Evolutionary conservation across 2,113 vertebrate species (phyloP), one percentile per base, ranked within the genome.

Genomic region (Gadus macrocephalus): DNA sequence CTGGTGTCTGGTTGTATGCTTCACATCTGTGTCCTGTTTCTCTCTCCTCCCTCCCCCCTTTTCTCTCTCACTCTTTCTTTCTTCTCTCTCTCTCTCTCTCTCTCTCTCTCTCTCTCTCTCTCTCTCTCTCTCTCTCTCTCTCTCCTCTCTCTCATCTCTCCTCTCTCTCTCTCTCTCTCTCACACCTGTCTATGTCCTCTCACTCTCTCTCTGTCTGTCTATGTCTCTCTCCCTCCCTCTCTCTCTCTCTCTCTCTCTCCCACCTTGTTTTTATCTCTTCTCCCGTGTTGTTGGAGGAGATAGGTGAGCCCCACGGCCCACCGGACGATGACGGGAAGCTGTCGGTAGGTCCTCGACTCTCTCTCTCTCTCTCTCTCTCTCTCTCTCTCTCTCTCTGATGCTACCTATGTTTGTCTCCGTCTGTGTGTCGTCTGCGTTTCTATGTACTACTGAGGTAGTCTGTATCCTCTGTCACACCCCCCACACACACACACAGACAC

Each of bases 301-400:
- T n/a, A 92, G 92, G 76, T 82, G 35, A 92, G 89, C 86, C 89
- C 91, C 22, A 25, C 22, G 17, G 85, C 77, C 78, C 81, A 8
- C 82, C 84, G 25, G 92, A 93, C 67, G 91, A 93, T 81, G 91
- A 91, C 53, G 82, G 89, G 85, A 93, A 92, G 81, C 72, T 92
- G 78, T 92, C 91, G 91, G 92, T 93, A 92, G 89, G 92, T 91
- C 75, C 78, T 79, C 90, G 64, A 81, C 70, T 80, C 76, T 64
- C 28, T 49, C 62, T 82, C 79, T 77, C 70, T 77, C 27, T 68
- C 16, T 35, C 19, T 60, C 15, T 49, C 20, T 61, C 15, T 35
- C 15, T 66, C 15, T 22, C 38, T 42, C 38, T 42, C 38, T 42
- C 63, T 35, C 64, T 58, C 11, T 61, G 64, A 61, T 71, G 68